Evolutionary conservation across 1,140 invertebrate genomes (phyloP).

Genomic region (Hyles euphorbiae): DNA sequence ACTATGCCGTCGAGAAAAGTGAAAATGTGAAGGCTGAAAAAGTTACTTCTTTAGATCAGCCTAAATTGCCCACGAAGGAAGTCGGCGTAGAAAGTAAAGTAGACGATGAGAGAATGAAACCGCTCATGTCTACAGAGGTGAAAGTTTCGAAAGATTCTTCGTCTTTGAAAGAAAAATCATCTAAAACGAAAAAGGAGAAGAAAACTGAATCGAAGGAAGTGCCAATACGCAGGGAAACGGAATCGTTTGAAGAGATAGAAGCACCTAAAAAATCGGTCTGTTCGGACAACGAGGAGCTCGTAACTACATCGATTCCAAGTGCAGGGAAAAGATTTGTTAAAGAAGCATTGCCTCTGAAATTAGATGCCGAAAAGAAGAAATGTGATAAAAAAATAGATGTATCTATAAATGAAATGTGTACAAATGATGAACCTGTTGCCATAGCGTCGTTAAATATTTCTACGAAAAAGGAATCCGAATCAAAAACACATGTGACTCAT

Average conservation of each 20-base stretch:
- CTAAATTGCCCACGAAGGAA: neutral
- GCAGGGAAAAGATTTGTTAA: neutral
- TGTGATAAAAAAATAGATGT: neutral
- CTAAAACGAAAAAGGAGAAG: constrained; percentile 6
- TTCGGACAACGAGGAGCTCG: too few relatives aligned
- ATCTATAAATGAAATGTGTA: neutral
- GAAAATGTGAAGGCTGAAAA: neutral
- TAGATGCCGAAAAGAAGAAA: constrained; percentile 4
- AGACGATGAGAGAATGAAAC: neutral
- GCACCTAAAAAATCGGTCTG: too few relatives aligned
- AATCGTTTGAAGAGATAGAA: too few relatives aligned
- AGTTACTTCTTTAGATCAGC: neutral
- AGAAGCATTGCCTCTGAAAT: constrained; percentile 3
- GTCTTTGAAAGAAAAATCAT: neutral
- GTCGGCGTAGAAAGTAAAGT: neutral
- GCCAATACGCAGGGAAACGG: too few relatives aligned
- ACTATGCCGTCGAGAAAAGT: neutral
- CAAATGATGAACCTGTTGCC: too few relatives aligned
- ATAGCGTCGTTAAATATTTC: neutral
- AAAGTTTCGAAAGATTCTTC: neutral
- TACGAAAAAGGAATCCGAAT: constrained; percentile 1
- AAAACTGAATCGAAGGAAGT: constrained; percentile 8
- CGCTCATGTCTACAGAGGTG: neutral
- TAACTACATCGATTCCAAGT: too few relatives aligned
- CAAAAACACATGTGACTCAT: neutral